Evolutionary conservation across 2,113 vertebrate genomes (phyloP), one percentile per base, ranked within the genome.

Genomic region (Crocuta crocuta): DNA sequence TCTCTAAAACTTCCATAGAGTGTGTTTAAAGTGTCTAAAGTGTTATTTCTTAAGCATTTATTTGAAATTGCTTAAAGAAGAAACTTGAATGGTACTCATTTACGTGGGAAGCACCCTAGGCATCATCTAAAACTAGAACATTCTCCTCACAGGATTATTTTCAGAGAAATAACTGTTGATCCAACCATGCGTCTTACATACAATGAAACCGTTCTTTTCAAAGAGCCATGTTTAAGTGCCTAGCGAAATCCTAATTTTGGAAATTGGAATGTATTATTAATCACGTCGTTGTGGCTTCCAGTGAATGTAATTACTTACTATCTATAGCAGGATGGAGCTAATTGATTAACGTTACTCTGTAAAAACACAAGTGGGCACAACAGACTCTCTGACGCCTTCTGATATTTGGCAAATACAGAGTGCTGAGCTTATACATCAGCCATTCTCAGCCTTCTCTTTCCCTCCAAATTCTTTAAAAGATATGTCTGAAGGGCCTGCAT

Each of bases 191-290:
- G 76, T 89, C 58, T 85, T 95, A 31, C 70, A 91, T 39, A 58
- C 3, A 50, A 85, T 91, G 84, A 91, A 81, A 70, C 58, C 5
- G 5, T 31, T 26, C 43, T 73, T 96, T 96, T 66, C 31, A 21
- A 97, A 95, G 65, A 97, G 45, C 23, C 78, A 84, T 28, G 12
- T 91, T 96, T 91, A 80, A 90, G 45, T 85, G 58, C 73, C 10
- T 19, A 97, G 55, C 81, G 89, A 91, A 96, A 96, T 80, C 78
- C 68, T 97, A 89, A 90, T 97, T 96, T 96, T 82, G 71, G 95
- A 95, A 96, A 74, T n/a, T 93, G 55, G 45, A 73, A 96, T 98
- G 63, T 68, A 97, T 98, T 97, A 97, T 97, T 98, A 93, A 98
- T 96, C 79, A 94, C 3, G 5, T 33, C 35, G 39, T 39, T 63